These are phyloP conservation scores for Oeneis ivallda DNA, from an alignment of 2,888 invertebrate species.

Conservation along the genomic window DNA sequence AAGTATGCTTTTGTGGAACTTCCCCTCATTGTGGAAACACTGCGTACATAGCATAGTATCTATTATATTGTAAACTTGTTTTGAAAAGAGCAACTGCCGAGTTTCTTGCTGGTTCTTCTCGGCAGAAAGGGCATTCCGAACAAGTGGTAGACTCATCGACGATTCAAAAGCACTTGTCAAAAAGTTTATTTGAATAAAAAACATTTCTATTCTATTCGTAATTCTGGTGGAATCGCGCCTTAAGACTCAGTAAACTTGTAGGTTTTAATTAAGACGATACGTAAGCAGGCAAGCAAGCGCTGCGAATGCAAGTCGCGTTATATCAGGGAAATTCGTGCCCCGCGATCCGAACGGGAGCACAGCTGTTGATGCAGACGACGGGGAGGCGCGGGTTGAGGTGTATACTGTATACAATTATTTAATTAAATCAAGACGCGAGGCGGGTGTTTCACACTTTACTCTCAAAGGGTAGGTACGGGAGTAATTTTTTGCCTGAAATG, in stretches of 20 bases:
- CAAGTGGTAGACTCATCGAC: too few relatives aligned
- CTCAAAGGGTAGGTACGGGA: background rate
- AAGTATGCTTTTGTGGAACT: too few relatives aligned
- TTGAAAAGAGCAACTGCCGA: too few relatives aligned
- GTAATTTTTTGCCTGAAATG: too few relatives aligned
- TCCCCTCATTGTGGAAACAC: too few relatives aligned
- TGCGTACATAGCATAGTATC: too few relatives aligned
- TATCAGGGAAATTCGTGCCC: constrained; percentile 11
- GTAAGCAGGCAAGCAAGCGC: constrained; percentile 3
- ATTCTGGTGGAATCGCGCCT: background rate
- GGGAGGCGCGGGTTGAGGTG: background rate
- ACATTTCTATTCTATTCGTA: background rate
- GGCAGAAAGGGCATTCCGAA: too few relatives aligned
- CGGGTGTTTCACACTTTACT: background rate
- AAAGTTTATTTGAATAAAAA: too few relatives aligned
- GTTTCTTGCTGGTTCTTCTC: too few relatives aligned
- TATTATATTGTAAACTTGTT: too few relatives aligned
- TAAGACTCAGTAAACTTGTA: background rate
- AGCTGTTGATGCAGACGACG: background rate
- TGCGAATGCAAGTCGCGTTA: background rate
- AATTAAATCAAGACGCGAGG: constrained; percentile 8
- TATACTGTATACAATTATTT: constrained; percentile 1
- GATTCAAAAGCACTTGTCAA: too few relatives aligned
- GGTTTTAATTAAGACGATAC: constrained; percentile 14
- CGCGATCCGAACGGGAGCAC: constrained; percentile 8